These are phyloP conservation scores for Alviniconcha marisindica DNA, from an alignment of 1,140 invertebrate genomes.

Conservation along the genomic window DNA sequence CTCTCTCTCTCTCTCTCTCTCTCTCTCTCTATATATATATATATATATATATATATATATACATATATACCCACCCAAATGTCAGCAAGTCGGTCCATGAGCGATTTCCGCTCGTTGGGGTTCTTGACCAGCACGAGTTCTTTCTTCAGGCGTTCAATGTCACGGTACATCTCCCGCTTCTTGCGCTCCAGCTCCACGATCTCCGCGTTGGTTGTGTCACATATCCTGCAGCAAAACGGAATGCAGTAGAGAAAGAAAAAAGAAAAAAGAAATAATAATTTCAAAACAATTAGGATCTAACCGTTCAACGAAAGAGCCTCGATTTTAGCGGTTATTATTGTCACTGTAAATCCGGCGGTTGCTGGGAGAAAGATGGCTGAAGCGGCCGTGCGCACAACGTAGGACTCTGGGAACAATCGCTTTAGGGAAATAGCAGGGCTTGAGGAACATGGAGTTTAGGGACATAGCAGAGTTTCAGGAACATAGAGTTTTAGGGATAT, in stretches of 20 bases:
- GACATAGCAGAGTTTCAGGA: too few species aligned
- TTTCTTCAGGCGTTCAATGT: constrained; percentile 64
- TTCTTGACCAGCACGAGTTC: constrained; percentile 64
- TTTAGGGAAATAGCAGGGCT: too few species aligned
- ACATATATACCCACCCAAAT: not conserved
- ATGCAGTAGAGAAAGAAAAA: not conserved
- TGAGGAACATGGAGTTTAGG: too few species aligned
- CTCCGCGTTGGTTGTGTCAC: constrained; percentile 66
- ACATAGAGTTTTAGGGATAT: too few species aligned
- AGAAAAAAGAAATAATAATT: not conserved
- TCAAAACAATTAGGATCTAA: not conserved
- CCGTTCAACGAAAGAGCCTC: not conserved
- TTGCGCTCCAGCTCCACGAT: constrained; percentile 67
- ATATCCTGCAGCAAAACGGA: constrained; percentile 63
- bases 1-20: too few species aligned
- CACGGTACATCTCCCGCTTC: constrained; percentile 62
- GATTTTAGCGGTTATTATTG: not conserved
- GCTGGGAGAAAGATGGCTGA: too few species aligned
- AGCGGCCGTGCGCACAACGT: too few species aligned
- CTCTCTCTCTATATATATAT: not conserved
- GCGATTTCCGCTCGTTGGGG: constrained; percentile 60
- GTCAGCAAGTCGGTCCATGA: constrained; percentile 64
- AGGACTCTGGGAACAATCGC: too few species aligned
- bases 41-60: not conserved
- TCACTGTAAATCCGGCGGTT: not conserved